Percentiles rank a stretch among this genome's conserved stretches.
These are phyloP conservation scores for Caenorhabditis sp. DNA, from an alignment of 2,888 invertebrate species.

Conservation along the genomic window DNA sequence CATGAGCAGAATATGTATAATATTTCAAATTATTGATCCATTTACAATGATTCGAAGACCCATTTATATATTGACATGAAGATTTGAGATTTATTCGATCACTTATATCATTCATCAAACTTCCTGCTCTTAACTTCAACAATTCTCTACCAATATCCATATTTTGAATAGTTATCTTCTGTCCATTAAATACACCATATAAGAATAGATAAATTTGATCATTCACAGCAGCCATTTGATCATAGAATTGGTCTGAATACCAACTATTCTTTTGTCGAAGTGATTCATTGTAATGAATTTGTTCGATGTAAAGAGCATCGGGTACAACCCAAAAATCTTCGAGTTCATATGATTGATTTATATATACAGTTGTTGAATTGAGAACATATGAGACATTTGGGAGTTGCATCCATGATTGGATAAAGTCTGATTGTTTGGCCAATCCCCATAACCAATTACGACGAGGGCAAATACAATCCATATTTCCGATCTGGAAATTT, in stretches of 20 bases:
- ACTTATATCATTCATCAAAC: slow-evolving; percentile 29
- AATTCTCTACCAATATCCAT: slow-evolving; percentile 2
- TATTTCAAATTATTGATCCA: slow-evolving; percentile 5
- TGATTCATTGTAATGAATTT: slow-evolving; percentile 2
- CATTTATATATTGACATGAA: background rate
- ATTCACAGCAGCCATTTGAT: slow-evolving; percentile 15
- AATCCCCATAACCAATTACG: slow-evolving; percentile 32
- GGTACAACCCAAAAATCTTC: slow-evolving; percentile 34
- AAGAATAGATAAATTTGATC: slow-evolving; percentile 36
- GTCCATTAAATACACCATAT: slow-evolving; percentile 41
- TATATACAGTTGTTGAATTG: slow-evolving; percentile 1
- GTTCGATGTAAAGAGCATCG: slow-evolving; percentile 33
- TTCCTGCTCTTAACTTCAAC: slow-evolving; percentile 11
- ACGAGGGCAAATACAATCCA: slow-evolving; percentile 26
- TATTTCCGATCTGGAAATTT: slow-evolving; percentile 28
- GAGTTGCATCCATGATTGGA: background rate
- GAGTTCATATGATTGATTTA: slow-evolving; percentile 13
- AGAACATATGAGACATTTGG: background rate
- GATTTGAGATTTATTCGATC: slow-evolving; percentile 2
- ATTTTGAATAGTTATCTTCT: background rate
- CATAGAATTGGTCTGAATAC: slow-evolving; percentile 25
- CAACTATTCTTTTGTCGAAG: slow-evolving; percentile 15
- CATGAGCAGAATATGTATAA: slow-evolving; percentile 32
- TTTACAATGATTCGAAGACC: background rate
- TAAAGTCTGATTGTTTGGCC: slow-evolving; percentile 17